phyloP scores from a whole-genome alignment of 2,797 vertebrate species.

The Oreonectes daqikongensis region DNA sequence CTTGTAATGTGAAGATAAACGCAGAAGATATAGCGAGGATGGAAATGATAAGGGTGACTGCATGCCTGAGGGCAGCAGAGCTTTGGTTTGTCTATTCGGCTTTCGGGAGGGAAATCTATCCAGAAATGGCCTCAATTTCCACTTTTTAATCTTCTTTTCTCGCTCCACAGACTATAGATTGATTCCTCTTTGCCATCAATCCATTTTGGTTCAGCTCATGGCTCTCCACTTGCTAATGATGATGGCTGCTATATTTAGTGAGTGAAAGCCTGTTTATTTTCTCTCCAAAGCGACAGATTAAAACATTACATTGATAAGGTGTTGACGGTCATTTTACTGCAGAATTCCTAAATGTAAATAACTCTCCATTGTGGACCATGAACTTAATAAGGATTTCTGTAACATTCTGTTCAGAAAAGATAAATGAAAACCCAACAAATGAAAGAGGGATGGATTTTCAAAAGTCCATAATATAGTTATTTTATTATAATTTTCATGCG shows the following conservation, averaged over 20 bases:
- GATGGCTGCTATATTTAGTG: constrained; percentile 53
- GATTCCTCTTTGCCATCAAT: constrained; percentile 55
- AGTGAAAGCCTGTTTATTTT: constrained; percentile 48
- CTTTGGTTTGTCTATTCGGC: constrained; percentile 15
- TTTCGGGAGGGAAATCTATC: constrained; percentile 42
- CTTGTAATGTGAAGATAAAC: constrained; percentile 41
- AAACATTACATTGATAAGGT: constrained; percentile 53
- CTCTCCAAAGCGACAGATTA: constrained; percentile 46
- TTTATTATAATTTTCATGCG: too few species aligned
- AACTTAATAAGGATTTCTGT: constrained; percentile 20
- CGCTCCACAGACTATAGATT: constrained; percentile 49
- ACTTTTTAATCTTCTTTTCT: constrained; percentile 51
- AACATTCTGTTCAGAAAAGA: constrained; percentile 30
- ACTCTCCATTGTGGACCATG: constrained; percentile 25
- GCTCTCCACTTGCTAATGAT: constrained; percentile 51
- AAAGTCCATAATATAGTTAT: too few species aligned
- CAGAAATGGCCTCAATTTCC: constrained; percentile 54
- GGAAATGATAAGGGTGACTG: constrained; percentile 6
- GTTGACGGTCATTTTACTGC: constrained; percentile 47
- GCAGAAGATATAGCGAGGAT: constrained; percentile 13
- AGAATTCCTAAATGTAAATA: constrained; percentile 41
- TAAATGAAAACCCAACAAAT: too few species aligned
- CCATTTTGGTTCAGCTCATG: constrained; percentile 39
- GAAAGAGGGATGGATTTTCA: too few species aligned
- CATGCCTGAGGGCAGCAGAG: constrained; percentile 24